Percentiles rank a stretch among this genome's conserved stretches.
Evolutionary conservation across 2,797 vertebrate species (phyloP).

Genomic region (Protonibea diacanthus): DNA sequence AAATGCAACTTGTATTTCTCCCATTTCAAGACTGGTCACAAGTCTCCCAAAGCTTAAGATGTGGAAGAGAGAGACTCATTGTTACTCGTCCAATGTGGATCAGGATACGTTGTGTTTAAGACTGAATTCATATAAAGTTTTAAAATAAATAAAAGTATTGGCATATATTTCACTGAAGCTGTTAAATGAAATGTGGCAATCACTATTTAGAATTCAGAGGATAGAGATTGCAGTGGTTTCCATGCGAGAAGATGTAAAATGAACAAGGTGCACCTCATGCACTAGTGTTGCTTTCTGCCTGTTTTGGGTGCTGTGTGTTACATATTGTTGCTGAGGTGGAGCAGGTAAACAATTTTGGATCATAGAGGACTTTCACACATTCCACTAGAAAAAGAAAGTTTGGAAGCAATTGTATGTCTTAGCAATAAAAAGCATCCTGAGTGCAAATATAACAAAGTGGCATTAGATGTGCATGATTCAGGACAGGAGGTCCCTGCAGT

Average conservation of each 20-base stretch:
- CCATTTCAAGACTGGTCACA: not conserved
- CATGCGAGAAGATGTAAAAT: not conserved
- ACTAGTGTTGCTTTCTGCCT: not conserved
- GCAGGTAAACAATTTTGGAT: no score
- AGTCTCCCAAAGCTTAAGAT: not conserved
- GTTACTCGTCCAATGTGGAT: not conserved
- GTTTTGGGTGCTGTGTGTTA: not conserved
- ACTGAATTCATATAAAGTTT: slow-evolving; percentile 2
- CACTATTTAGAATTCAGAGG: not conserved
- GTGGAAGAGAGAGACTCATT: not conserved
- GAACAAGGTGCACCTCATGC: not conserved
- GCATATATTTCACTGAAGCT: not conserved
- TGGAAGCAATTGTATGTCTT: no score
- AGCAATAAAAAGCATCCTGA: no score
- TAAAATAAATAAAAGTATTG: not conserved
- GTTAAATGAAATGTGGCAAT: not conserved
- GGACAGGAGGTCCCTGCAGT: no score
- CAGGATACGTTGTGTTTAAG: not conserved
- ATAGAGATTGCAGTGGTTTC: not conserved
- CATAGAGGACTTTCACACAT: no score
- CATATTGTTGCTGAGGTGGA: no score
- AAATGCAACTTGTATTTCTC: not conserved
- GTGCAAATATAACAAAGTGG: no score
- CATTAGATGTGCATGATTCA: no score
- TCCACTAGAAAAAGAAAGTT: no score